Conservation (phyloP, 2,113 vertebrate genomes). For the Pachypanchax playfairii region DNA sequence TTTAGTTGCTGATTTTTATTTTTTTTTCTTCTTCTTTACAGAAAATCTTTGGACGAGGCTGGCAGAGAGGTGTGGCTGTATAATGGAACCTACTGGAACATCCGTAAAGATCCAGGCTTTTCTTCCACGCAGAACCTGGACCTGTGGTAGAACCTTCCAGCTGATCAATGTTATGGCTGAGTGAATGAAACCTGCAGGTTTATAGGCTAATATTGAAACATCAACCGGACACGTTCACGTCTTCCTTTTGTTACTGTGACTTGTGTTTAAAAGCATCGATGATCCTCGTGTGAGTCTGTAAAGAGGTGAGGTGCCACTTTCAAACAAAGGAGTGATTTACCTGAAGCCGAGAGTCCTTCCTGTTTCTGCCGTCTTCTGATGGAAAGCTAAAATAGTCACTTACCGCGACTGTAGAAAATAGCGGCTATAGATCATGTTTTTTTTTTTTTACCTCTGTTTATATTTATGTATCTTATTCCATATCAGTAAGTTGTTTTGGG, state of each 20-base stretch:
- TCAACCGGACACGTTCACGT: too few species aligned
- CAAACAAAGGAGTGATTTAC: too few species aligned
- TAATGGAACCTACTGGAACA: constrained; percentile 89
- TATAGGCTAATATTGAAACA: background rate
- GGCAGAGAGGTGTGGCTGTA: constrained; percentile 88
- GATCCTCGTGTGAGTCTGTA: background rate
- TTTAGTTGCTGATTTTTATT: background rate
- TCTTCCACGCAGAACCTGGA: constrained; percentile 83
- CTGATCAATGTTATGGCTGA: background rate
- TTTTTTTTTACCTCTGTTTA: too few species aligned
- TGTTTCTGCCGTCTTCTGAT: too few species aligned
- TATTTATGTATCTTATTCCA: too few species aligned
- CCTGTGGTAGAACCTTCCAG: constrained; percentile 83
- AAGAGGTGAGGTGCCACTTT: background rate
- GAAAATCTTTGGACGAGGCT: constrained; percentile 78
- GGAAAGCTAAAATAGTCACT: too few species aligned
- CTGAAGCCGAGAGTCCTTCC: too few species aligned
- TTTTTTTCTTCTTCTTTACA: constrained; percentile 48
- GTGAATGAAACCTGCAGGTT: background rate
- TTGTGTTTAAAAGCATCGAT: background rate
- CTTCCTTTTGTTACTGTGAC: background rate
- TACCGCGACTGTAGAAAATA: too few species aligned
- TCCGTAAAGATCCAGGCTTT: constrained; percentile 86
- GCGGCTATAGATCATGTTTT: too few species aligned
- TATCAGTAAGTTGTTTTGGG: too few species aligned